Base-by-base conservation (phyloP, 2,888 invertebrate genomes). In the Syrista parreyssii region DNA sequence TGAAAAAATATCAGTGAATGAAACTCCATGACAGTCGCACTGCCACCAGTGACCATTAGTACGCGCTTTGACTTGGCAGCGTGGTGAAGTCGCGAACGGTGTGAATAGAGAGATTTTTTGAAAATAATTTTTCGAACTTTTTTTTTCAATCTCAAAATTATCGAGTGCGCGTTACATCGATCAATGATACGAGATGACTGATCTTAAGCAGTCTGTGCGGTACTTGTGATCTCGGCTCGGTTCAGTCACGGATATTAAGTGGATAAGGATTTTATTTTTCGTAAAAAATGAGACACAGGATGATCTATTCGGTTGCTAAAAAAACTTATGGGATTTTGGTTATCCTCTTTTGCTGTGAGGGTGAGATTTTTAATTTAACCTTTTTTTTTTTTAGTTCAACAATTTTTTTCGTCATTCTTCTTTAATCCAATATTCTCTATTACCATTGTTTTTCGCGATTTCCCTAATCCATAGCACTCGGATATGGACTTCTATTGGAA, bases 401-500 rank as follows among this genome's bases (percentile, higher is more conserved):
- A 55, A 55, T 35, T 9, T 3, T 72, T 68, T 72, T 77, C 15
- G 6, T 55, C 23, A 55, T 23, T 55, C 2, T 6, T 23, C 23
- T 23, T 23, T 9, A 69, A 68, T 55, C 12, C n/a, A 75, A 34
- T 32, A 31, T 55, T 74, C 68, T 55, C 55, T 55, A 55, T 55
- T 23, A 15, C 0, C 55, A 55, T 15, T 69, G n/a, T 30, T 78
- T 78, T 76, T 55, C 55, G 55, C 23, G 71, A 71, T 71, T 71
- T 71, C 31, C 1, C 12, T 3, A 31, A 31, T 71, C 31, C 71
- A 32, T 83, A 91, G 91, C 87, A 74, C 82, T 83, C 79, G 86
- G 89, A 82, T 84, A 83, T 79, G 86, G 89, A 82, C 83, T 91
- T 79, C 82, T 90, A 79, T 84, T 89, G 76, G 91, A 91, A 75